phyloP scores from a whole-genome alignment of 2,888 invertebrate genomes.

The Leptinotarsa rubiginosa region DNA sequence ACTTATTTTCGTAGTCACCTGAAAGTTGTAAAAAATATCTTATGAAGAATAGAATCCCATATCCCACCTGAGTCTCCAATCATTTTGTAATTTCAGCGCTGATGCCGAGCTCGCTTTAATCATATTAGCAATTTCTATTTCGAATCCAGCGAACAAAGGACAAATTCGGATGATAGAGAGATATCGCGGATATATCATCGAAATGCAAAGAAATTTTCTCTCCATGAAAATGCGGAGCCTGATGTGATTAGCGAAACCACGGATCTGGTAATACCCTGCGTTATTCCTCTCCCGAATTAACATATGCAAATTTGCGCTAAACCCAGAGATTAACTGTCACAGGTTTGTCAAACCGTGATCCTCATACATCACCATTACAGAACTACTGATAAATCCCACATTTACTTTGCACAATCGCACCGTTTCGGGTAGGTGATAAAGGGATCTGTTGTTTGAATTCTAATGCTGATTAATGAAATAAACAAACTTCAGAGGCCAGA shows the following conservation, averaged over 20 bases:
- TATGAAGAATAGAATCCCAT: no score
- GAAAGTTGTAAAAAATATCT: no score
- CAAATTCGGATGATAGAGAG: neutral
- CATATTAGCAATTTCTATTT: conserved; percentile 5
- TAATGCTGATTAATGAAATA: conserved; percentile 16
- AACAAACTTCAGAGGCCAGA: conserved; percentile 9
- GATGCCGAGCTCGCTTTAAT: neutral
- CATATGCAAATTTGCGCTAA: conserved; percentile 62
- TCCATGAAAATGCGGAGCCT: conserved; percentile 31
- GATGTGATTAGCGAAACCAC: conserved; percentile 58
- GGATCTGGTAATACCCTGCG: conserved; percentile 57
- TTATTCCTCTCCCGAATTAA: conserved; percentile 55
- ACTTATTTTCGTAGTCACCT: no score
- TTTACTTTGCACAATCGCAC: conserved; percentile 41
- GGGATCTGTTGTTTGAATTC: conserved; percentile 16
- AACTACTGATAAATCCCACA: conserved; percentile 47
- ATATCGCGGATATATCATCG: conserved; percentile 13
- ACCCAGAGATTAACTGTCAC: conserved; percentile 63
- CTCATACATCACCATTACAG: conserved; percentile 53
- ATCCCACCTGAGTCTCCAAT: no score
- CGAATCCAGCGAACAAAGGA: neutral
- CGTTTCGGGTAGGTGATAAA: conserved; percentile 26
- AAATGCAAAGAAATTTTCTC: conserved; percentile 10
- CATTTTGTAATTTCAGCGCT: no score
- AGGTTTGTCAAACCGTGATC: conserved; percentile 61